phyloP scores from a whole-genome alignment of 2,113 vertebrate species.

The Irena cyanogastra region DNA sequence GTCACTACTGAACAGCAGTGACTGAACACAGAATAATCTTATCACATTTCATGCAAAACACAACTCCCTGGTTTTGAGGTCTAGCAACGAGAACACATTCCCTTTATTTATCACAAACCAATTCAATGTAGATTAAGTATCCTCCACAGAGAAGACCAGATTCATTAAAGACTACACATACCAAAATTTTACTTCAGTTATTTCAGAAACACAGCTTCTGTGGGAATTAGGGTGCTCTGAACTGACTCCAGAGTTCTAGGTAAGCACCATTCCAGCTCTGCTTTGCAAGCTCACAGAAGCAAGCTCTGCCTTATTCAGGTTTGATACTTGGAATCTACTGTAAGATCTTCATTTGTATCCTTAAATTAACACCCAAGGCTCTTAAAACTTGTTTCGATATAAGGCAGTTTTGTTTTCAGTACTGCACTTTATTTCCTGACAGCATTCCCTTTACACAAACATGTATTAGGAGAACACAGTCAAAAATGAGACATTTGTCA shows the following conservation, averaged over 20 bases:
- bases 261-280: neutral
- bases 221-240: neutral
- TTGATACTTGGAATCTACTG: neutral
- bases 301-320: neutral
- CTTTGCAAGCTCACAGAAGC: neutral
- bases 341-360: neutral
- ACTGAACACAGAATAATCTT: neutral
- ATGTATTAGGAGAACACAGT: neutral
- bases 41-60: neutral
- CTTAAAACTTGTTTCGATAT: neutral
- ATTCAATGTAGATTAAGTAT: neutral
- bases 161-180: neutral
- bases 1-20: neutral
- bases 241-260: neutral
- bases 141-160: neutral
- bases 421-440: neutral
- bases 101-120: neutral
- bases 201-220: neutral
- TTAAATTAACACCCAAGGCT: neutral
- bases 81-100: neutral
- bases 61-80: neutral
- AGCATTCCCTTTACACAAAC: neutral
- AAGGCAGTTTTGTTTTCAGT: neutral
- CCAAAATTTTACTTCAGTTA: neutral
- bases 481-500: conserved; percentile 1